A percentile compares a stretch with the other conserved stretches of the same genome.
phyloP scores from a whole-genome alignment of 2,888 invertebrate genomes.

The Trichopoda pennipes region DNA sequence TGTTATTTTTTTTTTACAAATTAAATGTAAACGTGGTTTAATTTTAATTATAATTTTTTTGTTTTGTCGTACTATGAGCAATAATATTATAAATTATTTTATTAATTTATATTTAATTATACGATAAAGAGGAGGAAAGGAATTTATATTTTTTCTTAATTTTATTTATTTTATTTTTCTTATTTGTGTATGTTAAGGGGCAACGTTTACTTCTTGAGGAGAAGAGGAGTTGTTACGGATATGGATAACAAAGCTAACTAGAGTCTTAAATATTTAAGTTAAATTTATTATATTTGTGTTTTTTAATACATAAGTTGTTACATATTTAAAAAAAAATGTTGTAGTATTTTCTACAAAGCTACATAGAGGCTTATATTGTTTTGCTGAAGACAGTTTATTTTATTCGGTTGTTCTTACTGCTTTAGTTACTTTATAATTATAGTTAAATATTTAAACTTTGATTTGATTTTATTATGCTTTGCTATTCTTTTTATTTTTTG shows the following conservation, averaged over 20 bases:
- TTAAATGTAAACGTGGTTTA: slow-evolving; percentile 62
- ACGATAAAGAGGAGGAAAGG: slow-evolving; percentile 40
- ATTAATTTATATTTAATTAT: slow-evolving; percentile 49
- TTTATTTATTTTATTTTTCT: background rate
- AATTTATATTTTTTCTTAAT: slow-evolving; percentile 38
- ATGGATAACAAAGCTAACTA: slow-evolving; percentile 68
- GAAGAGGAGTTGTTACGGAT: slow-evolving; percentile 20
- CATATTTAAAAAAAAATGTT: slow-evolving; percentile 41
- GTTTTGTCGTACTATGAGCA: slow-evolving; percentile 62
- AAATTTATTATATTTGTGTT: slow-evolving; percentile 29
- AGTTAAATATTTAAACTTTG: slow-evolving; percentile 56
- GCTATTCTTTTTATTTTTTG: no score
- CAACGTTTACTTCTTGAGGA: slow-evolving; percentile 4
- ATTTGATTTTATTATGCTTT: slow-evolving; percentile 47
- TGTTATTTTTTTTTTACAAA: slow-evolving; percentile 54
- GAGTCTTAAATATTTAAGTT: slow-evolving; percentile 59
- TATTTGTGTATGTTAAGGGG: background rate
- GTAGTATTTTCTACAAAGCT: slow-evolving; percentile 65
- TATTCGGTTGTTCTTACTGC: slow-evolving; percentile 30
- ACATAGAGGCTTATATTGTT: slow-evolving; percentile 60
- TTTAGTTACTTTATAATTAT: slow-evolving; percentile 34
- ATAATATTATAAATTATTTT: slow-evolving; percentile 41
- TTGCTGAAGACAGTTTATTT: slow-evolving; percentile 53
- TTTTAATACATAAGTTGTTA: background rate
- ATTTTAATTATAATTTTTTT: slow-evolving; percentile 42